Conservation (phyloP, 2,888 invertebrate genomes). For the Gandaritis pyraliata region DNA sequence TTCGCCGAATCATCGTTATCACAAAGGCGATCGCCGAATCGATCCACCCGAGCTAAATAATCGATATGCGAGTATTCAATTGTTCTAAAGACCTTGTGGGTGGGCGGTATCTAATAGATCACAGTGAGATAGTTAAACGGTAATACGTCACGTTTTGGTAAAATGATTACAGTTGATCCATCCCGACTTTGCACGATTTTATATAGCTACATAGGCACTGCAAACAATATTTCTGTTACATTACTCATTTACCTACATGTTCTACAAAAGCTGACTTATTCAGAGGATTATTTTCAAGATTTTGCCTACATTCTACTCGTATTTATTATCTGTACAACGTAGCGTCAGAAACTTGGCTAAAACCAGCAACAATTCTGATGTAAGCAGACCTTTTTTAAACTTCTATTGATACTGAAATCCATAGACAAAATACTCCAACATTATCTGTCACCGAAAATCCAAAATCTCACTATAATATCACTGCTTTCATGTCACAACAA, state of each 20-base stretch:
- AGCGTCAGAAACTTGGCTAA: too few relatives aligned
- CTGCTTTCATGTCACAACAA: slow-evolving; percentile 7
- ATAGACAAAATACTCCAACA: neutral
- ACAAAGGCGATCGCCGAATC: slow-evolving; percentile 72
- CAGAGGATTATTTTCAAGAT: too few relatives aligned
- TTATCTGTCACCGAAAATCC: neutral
- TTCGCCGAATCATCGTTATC: slow-evolving; percentile 68
- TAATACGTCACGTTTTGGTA: slow-evolving; percentile 59
- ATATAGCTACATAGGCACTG: too few relatives aligned
- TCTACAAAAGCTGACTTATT: too few relatives aligned
- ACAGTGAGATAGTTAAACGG: slow-evolving; percentile 59
- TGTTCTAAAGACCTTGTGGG: slow-evolving; percentile 69
- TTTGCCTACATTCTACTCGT: too few relatives aligned
- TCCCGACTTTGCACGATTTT: too few relatives aligned
- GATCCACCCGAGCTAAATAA: slow-evolving; percentile 73
- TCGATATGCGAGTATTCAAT: slow-evolving; percentile 60
- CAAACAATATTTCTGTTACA: too few relatives aligned
- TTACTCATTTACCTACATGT: too few relatives aligned
- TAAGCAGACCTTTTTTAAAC: neutral
- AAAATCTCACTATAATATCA: neutral
- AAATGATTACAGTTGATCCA: too few relatives aligned
- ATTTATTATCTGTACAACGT: too few relatives aligned
- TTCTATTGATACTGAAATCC: neutral
- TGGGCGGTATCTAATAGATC: slow-evolving; percentile 58
- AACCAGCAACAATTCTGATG: too few relatives aligned